These are phyloP conservation scores for Leptopilina boulardi DNA, from an alignment of 1,140 invertebrate species.

Conservation along the genomic window DNA sequence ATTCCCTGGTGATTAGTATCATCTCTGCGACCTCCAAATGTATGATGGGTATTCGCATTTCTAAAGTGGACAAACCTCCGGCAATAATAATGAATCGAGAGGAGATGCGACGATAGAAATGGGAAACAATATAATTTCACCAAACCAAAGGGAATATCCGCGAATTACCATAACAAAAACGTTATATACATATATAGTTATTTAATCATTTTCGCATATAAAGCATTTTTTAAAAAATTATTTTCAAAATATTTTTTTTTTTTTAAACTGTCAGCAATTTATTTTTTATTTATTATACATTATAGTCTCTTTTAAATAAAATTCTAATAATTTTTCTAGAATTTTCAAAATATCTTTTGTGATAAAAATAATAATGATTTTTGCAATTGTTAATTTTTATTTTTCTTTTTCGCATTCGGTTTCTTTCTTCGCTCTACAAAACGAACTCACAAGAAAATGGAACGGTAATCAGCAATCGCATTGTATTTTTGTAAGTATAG, in stretches of 20 bases:
- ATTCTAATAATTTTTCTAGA: too few relatives aligned
- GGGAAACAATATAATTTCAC: constrained; percentile 12
- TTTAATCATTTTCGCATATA: not conserved
- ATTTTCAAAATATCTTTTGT: too few relatives aligned
- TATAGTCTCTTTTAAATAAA: too few relatives aligned
- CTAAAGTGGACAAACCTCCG: constrained; percentile 89
- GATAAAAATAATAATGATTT: too few relatives aligned
- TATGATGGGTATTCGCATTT: constrained; percentile 78
- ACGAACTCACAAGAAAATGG: not conserved
- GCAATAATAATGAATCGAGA: constrained; percentile 40
- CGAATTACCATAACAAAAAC: constrained; percentile 25
- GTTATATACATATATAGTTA: too few relatives aligned
- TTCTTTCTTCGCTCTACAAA: not conserved
- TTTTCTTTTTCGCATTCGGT: not conserved
- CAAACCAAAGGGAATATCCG: constrained; percentile 28
- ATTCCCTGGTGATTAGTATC: constrained; percentile 85
- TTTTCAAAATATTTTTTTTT: not conserved
- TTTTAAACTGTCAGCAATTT: too few relatives aligned
- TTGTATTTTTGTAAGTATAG: not conserved
- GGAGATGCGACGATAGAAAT: not conserved
- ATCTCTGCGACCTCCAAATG: constrained; percentile 83
- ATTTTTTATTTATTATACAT: too few relatives aligned
- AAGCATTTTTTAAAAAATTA: not conserved
- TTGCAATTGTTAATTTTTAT: not conserved
- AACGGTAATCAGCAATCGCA: constrained; percentile 9